Conservation (phyloP, 2,797 vertebrate genomes). For the Tangara arthus region DNA sequence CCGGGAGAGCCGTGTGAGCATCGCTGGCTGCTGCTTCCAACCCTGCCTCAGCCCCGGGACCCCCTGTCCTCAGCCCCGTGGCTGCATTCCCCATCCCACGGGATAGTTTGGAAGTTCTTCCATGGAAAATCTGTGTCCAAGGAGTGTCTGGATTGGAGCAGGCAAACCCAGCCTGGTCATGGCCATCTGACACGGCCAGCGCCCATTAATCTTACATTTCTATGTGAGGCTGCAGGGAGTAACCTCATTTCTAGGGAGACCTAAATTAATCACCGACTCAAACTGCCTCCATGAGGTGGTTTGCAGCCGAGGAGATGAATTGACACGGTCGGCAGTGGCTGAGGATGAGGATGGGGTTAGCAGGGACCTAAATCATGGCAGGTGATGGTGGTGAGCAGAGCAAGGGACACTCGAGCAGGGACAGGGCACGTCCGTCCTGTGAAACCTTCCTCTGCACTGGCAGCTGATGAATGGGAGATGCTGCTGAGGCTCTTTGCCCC, state of each 20-base stretch:
- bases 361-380: not conserved
- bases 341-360: not conserved
- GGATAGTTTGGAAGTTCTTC: not conserved
- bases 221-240: constrained; percentile 6
- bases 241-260: constrained; percentile 9
- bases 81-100: not conserved
- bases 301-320: not conserved
- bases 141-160: not conserved
- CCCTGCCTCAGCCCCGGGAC: not conserved
- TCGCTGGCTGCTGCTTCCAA: not conserved
- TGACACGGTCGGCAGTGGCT: not conserved
- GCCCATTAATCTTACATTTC: not conserved
- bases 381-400: not conserved
- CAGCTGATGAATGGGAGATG: not conserved
- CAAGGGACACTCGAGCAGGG: not conserved
- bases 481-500: not conserved
- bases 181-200: not conserved
- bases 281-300: not conserved
- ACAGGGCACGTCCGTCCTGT: not conserved
- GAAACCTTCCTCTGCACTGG: not conserved
- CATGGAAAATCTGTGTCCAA: accelerated
- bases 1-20: accelerated
- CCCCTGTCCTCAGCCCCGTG: not conserved
- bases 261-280: constrained; percentile 45
- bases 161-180: not conserved